These are phyloP conservation scores for Hymenochirus boettgeri DNA, from an alignment of 2,113 vertebrate genomes.

Conservation along the genomic window DNA sequence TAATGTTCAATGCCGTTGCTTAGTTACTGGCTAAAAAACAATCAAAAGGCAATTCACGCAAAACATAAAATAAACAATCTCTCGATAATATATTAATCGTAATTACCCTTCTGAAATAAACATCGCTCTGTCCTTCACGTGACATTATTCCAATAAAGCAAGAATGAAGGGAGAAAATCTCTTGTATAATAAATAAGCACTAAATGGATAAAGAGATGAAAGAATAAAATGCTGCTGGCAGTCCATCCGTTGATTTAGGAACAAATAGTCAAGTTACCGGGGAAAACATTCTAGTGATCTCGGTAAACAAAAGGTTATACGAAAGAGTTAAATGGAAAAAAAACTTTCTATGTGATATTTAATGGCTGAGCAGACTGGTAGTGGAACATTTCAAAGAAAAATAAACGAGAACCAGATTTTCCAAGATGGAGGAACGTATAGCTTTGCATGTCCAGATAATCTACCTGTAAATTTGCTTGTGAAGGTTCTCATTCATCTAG, in stretches of 20 bases:
- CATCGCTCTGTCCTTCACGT: constrained; percentile 17
- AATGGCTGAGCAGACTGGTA: background rate
- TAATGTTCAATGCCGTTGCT: constrained; percentile 6
- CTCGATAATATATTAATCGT: constrained; percentile 17
- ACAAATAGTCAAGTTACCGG: background rate
- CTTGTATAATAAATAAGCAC: background rate
- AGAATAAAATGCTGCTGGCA: background rate
- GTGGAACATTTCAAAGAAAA: background rate
- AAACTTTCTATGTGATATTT: background rate
- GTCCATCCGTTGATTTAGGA: background rate
- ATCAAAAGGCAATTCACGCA: constrained; percentile 15
- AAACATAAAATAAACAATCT: constrained; percentile 17
- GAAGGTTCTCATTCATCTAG: no score
- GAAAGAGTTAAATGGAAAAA: background rate
- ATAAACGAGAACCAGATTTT: no score
- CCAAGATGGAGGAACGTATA: no score
- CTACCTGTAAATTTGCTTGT: no score
- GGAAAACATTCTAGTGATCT: background rate
- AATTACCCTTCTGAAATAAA: constrained; percentile 20
- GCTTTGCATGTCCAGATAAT: no score
- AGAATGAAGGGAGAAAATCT: background rate
- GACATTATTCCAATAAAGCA: constrained; percentile 6
- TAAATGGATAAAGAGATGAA: constrained; percentile 6
- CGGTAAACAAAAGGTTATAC: background rate
- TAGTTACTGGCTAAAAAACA: constrained; percentile 12